Percentiles rank a stretch among this genome's conserved stretches.
Evolutionary conservation across 2,888 invertebrate genomes (phyloP).

Genomic region (Harpalus rufipes): DNA sequence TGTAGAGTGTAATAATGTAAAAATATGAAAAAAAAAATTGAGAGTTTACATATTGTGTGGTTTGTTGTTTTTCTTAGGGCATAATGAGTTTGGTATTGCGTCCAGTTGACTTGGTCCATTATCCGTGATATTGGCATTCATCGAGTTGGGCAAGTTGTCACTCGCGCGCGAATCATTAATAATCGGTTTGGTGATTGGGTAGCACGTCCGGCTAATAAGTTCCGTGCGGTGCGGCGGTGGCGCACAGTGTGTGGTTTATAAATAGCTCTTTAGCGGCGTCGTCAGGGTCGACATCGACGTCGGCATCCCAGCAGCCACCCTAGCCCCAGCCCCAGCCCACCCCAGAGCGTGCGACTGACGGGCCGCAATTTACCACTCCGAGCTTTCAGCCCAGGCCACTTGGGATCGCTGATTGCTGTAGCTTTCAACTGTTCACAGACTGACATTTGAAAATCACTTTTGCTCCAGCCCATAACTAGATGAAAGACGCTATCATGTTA

Average conservation of each 20-base stretch:
- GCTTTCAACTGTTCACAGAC: slow-evolving; percentile 68
- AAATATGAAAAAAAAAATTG: not conserved
- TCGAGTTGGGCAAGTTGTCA: slow-evolving; percentile 38
- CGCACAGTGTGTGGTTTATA: slow-evolving; percentile 50
- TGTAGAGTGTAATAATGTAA: not conserved
- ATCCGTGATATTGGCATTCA: slow-evolving; percentile 23
- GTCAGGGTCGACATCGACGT: slow-evolving; percentile 12
- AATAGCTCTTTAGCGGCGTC: slow-evolving; percentile 58
- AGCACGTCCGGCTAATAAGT: slow-evolving; percentile 55
- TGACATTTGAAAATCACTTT: slow-evolving; percentile 67
- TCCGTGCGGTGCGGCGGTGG: not conserved
- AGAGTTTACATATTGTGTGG: not conserved
- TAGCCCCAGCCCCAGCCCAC: slow-evolving; percentile 13
- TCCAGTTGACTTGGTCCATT: slow-evolving; percentile 27
- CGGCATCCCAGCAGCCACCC: too few relatives aligned
- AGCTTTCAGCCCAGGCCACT: slow-evolving; percentile 67
- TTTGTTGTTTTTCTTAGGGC: slow-evolving; percentile 5
- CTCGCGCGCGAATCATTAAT: slow-evolving; percentile 40
- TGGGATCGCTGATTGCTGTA: slow-evolving; percentile 67
- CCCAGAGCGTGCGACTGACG: slow-evolving; percentile 63
- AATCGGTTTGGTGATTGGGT: slow-evolving; percentile 48
- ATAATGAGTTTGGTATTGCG: slow-evolving; percentile 30
- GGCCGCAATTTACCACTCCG: slow-evolving; percentile 67
- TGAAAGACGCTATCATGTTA: slow-evolving; percentile 65
- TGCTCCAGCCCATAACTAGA: slow-evolving; percentile 64